Evolutionary conservation across 2,113 vertebrate genomes (phyloP), one percentile per base, ranked within the genome.

Genomic region (Syngnathoides biaculeatus): DNA sequence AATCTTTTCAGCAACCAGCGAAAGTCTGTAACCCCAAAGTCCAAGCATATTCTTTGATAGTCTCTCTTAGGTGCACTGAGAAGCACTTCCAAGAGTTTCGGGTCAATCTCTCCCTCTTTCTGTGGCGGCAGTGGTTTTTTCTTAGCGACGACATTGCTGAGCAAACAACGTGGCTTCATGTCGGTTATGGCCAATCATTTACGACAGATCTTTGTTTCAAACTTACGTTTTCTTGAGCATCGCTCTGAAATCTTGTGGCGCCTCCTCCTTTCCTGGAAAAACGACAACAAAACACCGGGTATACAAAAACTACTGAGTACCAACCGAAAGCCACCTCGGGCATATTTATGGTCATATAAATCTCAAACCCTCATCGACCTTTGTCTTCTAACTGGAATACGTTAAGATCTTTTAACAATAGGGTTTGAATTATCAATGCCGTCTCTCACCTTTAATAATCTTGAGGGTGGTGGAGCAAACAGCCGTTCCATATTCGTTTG

Each of bases 1-100:
- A 98, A 88, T 84, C 79, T 93, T 67, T 88, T 96, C 75, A 97
- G 84, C 93, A 98, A 88, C 78, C 94, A 94, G 11, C 96, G 93
- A 74, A 92, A 98, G 79, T 98, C 94, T 1, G 86, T 92, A 8
- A 97, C 83, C 8, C 96, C 95, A 22, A 93, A 94, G 12, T 95
- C 93, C 0, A 82, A 17, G 74, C 95, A 97, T 77, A 96, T 95
- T 62, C 80, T 90, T 81, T 98, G 95, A 24, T 96, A 97, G 75
- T 98, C 91, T 74, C 82, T 97, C 62, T 65, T 94, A 60, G 91
- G 90, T 11, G 93, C 92, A 0, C 88, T 81, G 73, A 96, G 59
- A 67, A 98, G 77, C 55, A 97, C 65, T 57, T 98, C 94, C 93
- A 89, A 93, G 68, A 97, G 88, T 66, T 92, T 91, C 7, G 92